Evolutionary conservation across 2,888 invertebrate species (phyloP), one percentile per base, ranked within the genome.

Genomic region (Gnatocerus cornutus): DNA sequence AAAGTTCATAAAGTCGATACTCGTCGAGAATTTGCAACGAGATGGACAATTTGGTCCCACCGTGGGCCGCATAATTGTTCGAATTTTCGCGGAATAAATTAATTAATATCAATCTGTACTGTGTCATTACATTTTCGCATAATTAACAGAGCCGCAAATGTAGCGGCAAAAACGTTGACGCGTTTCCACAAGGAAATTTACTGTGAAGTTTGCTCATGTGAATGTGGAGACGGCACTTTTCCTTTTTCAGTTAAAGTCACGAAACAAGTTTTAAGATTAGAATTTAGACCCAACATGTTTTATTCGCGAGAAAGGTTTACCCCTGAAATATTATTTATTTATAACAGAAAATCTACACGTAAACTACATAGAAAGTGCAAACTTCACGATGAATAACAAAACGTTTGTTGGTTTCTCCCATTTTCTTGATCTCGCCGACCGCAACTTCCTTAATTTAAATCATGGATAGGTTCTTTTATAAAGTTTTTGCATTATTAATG

Each of bases 301-400:
- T 61, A 61, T 61, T 61, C 48, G 37, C 21, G 41, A 16, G 48
- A 61, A 33, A 46, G 33, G 61, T 48, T 48, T 61, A 48, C 61
- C 61, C 61, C 56, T 61, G 21, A 61, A 61, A 61, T 46, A 61
- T 61, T 61, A 61, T 48, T 61, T 61, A 61, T 61, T 61, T 61
- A 61, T 48, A 48, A 46, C 61, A 10, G 16, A 61, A 61, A 61
- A 61, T 61, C 61, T 61, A 61, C 61, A 61, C 61, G 48, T 61
- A 61, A 61, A 61, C 55, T 55, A 55, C 39, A 53, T 37, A 33
- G 48, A 50, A 50, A 50, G 3, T n/a, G 37, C 48, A 61, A 62
- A 62, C 62, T 59, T 62, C 52, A 10, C 45, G 27, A 12, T 41
- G 62, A 62, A 62, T 62, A 63, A 62, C 61, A 59, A 71, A 69